Evolutionary conservation across 1,140 invertebrate genomes (phyloP), one percentile per base, ranked within the genome.

Genomic region (Cyrtorhinus lividipennis): DNA sequence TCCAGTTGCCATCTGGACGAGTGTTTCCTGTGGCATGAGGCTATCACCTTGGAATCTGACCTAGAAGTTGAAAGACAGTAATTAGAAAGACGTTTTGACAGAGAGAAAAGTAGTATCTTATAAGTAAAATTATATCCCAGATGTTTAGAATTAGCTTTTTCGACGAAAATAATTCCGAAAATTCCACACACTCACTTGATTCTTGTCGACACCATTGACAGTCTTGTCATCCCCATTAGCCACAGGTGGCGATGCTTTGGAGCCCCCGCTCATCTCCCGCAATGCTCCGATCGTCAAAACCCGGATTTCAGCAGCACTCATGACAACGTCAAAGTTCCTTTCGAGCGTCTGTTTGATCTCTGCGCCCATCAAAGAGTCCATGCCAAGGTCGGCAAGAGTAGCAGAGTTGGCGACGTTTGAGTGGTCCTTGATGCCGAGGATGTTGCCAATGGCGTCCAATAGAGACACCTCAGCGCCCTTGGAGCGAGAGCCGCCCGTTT

Each of bases 291-390:
- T 84, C 0, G 86, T 92, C 1, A 94, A 74, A 23, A 74, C 76
- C 61, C 94, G 81, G 68, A 98, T 94, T 73, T 97, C 92, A 70
- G 88, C 85, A 46, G 91, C 84, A 44, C 87, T 86, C n/a, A 97
- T 73, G 0, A 90, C 81, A 24, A 96, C 71, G 73, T 96, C 92
- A 74, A 88, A 95, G 67, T 91, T 90, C 61, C 92, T 80, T 73
- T 98, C 94, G 8, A 98, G 74, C 0, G 88, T 92, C 73, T 98
- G 94, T 75, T 97, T 97, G 64, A 98, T 93, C 78, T 98, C 95
- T 0, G 95, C 92, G 61, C 92, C 92, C 95, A 98, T 98, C 30
- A 99, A 76, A 0, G 93, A 97, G 71, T 98, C 95, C 83, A 98
- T 91, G 56, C 95, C 95, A 5, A 98, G 78, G 72, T 98, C 95